Base-by-base conservation (phyloP, 2,113 vertebrate genomes). In the Heliornis fulica region DNA sequence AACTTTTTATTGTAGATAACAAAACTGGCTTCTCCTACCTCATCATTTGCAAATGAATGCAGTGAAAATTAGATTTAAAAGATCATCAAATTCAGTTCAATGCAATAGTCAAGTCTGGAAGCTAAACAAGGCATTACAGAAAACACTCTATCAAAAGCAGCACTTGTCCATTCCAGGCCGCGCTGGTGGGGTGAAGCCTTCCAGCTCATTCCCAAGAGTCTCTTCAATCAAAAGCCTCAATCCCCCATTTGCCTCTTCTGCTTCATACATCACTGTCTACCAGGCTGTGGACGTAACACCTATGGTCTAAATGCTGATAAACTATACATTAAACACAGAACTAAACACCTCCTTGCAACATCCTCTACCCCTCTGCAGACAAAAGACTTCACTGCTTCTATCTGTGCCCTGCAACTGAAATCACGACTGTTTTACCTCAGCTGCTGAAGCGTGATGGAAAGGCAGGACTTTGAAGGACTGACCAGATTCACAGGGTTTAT, bases 61-160 rank as follows among this genome's bases (percentile, higher is more conserved):
- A 83, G 36, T 22, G 40, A 72, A 95, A 94, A 94, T 61, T 66
- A 88, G 45, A 86, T 76, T 89, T 78, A 87, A 92, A 82, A 57
- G 59, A 64, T 71, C 65, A 91, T 61, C 36, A 66, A 90, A 71
- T 48, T 43, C 68, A 36, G 40, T 72, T 95, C 53, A 96, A 91
- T 91, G 66, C 50, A 82, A 68, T 9, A 87, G 72, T 26, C 38
- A 68, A 68, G 72, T 23, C 26, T 29, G 57, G 54, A 77, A 53
- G 34, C 0, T 0, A 65, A 90, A 80, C 29, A 80, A 45, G 41
- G 54, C 31, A 46, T 40, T 50, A 60, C 15, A 79, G 21, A 57
- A 78, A 79, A 48, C 1, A 0, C 20, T 86, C n/a, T 15, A 48
- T 9, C 76, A 66, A 65, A 77, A 72, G 43, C 34, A 69, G 50